These are phyloP conservation scores for Danio albolineatus DNA, from an alignment of 2,797 vertebrate species.

Conservation along the genomic window DNA sequence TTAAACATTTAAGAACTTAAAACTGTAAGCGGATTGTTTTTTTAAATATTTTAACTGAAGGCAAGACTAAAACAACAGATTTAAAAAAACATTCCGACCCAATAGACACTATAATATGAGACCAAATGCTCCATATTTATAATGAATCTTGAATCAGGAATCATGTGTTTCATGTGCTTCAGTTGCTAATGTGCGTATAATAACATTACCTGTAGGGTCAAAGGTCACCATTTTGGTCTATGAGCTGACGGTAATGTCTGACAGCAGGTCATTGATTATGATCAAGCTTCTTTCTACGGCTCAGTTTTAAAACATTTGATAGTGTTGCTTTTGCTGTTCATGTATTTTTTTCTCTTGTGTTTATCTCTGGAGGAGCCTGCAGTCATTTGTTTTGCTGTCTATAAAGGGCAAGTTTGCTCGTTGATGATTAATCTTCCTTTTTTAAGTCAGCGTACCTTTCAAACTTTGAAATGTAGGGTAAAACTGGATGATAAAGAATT, in stretches of 20 bases:
- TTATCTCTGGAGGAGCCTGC: not conserved
- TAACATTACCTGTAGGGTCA: slow-evolving; percentile 28
- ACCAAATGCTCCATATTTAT: not conserved
- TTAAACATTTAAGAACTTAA: too few relatives aligned
- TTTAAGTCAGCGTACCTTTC: not conserved
- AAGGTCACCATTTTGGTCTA: slow-evolving; percentile 2
- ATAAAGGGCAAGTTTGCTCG: slow-evolving; percentile 13
- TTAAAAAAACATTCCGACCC: not conserved
- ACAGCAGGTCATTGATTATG: slow-evolving; percentile 2
- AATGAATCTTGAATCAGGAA: not conserved
- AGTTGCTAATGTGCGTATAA: slow-evolving; percentile 12
- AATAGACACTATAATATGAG: not conserved
- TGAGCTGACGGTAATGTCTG: not conserved
- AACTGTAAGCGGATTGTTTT: too few relatives aligned
- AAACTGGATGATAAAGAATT: not conserved
- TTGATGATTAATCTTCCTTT: not conserved
- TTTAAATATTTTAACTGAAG: too few relatives aligned
- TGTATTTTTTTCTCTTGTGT: not conserved
- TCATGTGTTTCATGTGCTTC: slow-evolving; percentile 12
- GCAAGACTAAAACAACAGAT: too few relatives aligned
- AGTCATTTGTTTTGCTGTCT: slow-evolving; percentile 25
- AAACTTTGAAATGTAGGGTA: not conserved
- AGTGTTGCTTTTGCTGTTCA: not conserved
- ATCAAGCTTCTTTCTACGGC: not conserved
- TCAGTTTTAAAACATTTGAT: not conserved